Percentiles rank a stretch among this genome's conserved stretches.
phyloP scores from a whole-genome alignment of 2,113 vertebrate genomes.

The Chlamydotis undulata region DNA sequence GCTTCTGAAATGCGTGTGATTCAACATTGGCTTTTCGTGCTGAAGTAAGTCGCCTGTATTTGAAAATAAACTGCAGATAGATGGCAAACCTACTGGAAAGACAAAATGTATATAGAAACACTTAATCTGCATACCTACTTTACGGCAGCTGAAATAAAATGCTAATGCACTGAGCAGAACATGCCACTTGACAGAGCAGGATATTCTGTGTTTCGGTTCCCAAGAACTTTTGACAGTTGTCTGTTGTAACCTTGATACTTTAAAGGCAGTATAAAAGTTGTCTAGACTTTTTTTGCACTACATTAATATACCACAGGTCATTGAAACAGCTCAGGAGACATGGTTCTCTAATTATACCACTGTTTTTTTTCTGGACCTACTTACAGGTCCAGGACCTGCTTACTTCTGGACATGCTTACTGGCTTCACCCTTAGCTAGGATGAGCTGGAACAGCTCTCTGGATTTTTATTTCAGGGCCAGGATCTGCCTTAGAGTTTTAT shows the following conservation, averaged over 20 bases:
- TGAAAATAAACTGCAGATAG: constrained; percentile 27
- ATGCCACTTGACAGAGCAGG: neutral
- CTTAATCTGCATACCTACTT: neutral
- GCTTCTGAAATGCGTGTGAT: neutral
- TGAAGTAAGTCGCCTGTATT: neutral
- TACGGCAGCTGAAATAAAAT: neutral
- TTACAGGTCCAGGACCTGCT: neutral
- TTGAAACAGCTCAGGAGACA: neutral
- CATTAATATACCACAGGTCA: neutral
- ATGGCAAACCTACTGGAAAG: constrained; percentile 9
- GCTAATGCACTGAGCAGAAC: neutral
- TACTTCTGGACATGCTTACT: neutral
- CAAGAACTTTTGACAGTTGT: neutral
- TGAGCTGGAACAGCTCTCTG: neutral
- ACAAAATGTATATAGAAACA: neutral
- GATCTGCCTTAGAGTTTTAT: neutral
- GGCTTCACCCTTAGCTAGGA: neutral
- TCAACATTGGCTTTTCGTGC: neutral
- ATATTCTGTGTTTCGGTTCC: neutral
- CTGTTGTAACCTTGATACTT: neutral
- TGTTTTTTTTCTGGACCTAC: neutral
- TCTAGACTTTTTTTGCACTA: neutral
- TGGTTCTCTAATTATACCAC: neutral
- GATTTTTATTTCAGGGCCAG: neutral
- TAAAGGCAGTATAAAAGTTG: neutral